A percentile compares a stretch with the other conserved stretches of the same genome.
Evolutionary conservation across 2,113 vertebrate species (phyloP).

Genomic region (Aegotheles bennettii): DNA sequence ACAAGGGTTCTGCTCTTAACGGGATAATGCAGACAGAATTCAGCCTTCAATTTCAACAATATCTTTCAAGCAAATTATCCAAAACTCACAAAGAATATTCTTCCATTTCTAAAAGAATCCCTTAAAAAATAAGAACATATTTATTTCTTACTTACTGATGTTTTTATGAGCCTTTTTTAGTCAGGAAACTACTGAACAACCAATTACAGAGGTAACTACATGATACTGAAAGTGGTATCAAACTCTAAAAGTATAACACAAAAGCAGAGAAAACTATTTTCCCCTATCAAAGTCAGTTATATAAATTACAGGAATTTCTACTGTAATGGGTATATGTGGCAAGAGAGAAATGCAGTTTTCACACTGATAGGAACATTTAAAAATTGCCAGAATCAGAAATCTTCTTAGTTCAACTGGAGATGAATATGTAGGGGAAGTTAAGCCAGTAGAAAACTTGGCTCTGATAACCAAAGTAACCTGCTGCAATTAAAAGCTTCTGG

Average conservation of each 20-base stretch:
- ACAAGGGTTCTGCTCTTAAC: neutral
- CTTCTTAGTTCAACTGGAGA: neutral
- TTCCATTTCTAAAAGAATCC: neutral
- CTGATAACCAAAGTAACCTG: neutral
- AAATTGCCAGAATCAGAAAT: neutral
- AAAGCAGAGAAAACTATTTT: neutral
- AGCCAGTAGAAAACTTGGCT: neutral
- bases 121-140: neutral
- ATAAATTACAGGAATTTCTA: neutral
- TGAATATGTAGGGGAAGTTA: neutral
- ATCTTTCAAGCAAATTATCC: neutral
- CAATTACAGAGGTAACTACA: neutral
- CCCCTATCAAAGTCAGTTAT: neutral
- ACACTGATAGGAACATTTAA: neutral
- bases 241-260: neutral
- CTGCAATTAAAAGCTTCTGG: neutral
- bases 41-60: neutral
- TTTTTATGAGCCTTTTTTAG: neutral
- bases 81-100: neutral
- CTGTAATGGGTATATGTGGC: neutral
- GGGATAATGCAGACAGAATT: neutral
- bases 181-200: neutral
- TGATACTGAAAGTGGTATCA: neutral
- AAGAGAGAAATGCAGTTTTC: neutral
- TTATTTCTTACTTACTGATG: neutral